Percentiles rank a stretch among this genome's conserved stretches.
These are phyloP conservation scores for Papilio elwesi DNA, from an alignment of 2,888 invertebrate species.

Conservation along the genomic window DNA sequence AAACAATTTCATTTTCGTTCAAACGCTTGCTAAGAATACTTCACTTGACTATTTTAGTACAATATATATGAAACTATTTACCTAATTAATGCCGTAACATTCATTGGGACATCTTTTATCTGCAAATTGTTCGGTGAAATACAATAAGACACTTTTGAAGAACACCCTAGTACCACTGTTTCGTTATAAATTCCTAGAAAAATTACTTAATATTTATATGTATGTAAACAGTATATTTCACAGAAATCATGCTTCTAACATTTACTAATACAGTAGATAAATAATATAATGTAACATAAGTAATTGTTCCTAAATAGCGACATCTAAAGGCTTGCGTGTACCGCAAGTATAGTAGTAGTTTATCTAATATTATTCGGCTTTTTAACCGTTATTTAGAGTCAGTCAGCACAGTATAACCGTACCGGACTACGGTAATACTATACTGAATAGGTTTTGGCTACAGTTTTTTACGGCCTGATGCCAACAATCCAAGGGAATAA, in stretches of 20 bases:
- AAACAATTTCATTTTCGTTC: constrained; percentile 58
- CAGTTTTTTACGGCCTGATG: too few relatives aligned
- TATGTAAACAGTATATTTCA: background rate
- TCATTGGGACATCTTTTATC: constrained; percentile 31
- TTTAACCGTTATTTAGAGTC: too few relatives aligned
- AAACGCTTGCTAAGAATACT: constrained; percentile 33
- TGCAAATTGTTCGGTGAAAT: constrained; percentile 19
- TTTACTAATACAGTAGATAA: background rate
- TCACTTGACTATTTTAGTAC: constrained; percentile 25
- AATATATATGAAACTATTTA: constrained; percentile 31
- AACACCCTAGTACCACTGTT: constrained; percentile 12
- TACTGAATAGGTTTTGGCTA: too few relatives aligned
- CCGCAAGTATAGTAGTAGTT: too few relatives aligned
- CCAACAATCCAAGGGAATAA: too few relatives aligned
- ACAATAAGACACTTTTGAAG: constrained; percentile 5
- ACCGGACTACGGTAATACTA: too few relatives aligned
- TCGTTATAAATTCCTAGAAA: constrained; percentile 15
- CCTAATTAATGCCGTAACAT: constrained; percentile 29
- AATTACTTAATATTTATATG: constrained; percentile 25
- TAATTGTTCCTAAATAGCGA: background rate
- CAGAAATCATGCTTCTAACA: background rate
- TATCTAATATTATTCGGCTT: too few relatives aligned
- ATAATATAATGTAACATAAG: background rate
- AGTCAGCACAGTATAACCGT: too few relatives aligned
- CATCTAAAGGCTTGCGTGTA: too few relatives aligned